phyloP scores from a whole-genome alignment of 2,888 invertebrate genomes.

The Heliconius aoede region DNA sequence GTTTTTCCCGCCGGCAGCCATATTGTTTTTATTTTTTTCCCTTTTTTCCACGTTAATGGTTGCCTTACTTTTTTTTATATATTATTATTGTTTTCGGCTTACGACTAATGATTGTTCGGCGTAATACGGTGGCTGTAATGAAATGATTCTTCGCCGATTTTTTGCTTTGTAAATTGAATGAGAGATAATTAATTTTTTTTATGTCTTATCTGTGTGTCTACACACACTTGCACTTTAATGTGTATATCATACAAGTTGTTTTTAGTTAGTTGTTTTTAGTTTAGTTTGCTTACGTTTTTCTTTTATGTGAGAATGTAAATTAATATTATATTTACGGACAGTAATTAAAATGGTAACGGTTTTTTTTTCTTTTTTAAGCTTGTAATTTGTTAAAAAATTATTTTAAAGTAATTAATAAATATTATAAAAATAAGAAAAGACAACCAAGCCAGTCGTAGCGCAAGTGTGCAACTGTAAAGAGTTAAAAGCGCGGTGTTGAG shows the following conservation, averaged over 20 bases:
- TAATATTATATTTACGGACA: not conserved
- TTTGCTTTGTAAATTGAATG: slow-evolving; percentile 49
- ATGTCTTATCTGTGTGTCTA: slow-evolving; percentile 12
- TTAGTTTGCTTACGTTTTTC: slow-evolving; percentile 6
- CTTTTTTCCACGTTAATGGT: slow-evolving; percentile 55
- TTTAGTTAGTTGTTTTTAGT: not conserved
- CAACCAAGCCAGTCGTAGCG: not conserved
- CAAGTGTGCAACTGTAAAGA: not conserved
- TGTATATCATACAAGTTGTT: slow-evolving; percentile 10
- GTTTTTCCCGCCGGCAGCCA: slow-evolving; percentile 58
- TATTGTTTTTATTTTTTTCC: slow-evolving; percentile 48
- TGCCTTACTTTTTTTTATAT: slow-evolving; percentile 54
- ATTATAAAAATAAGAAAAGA: not conserved
- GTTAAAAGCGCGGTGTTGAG: no score
- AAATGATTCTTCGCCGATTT: slow-evolving; percentile 55
- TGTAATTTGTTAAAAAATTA: not conserved
- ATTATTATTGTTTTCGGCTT: slow-evolving; percentile 66
- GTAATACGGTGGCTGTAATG: slow-evolving; percentile 63
- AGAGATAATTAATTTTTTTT: slow-evolving; percentile 48
- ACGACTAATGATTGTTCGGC: slow-evolving; percentile 64
- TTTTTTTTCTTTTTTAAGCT: not conserved
- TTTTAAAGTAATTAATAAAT: not conserved
- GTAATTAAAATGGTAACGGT: not conserved
- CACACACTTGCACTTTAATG: no score
- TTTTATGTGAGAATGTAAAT: not conserved